A percentile compares a stretch with the other conserved stretches of the same genome.
Evolutionary conservation across 2,888 invertebrate species (phyloP).

Genomic region (Odontothrips loti): DNA sequence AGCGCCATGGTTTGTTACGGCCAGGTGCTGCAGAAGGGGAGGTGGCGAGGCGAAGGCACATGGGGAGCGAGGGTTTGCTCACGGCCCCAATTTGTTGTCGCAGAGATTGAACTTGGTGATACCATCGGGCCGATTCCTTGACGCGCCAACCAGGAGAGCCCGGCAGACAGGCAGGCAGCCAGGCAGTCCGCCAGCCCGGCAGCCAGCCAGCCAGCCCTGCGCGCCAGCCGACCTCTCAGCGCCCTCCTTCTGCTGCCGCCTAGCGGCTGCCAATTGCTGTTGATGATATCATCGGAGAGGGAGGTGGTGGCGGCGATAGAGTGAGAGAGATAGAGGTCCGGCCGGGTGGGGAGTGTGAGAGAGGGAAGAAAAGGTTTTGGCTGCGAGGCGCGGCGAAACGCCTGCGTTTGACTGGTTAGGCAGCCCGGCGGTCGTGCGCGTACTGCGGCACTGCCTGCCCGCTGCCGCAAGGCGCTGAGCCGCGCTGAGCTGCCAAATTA

Average conservation of each 20-base stretch:
- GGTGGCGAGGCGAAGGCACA: not conserved
- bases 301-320: not conserved
- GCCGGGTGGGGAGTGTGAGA: not conserved
- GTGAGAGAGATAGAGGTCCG: slow-evolving; percentile 1
- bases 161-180: too few relatives aligned
- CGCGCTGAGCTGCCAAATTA: too few relatives aligned
- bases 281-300: not conserved
- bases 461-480: too few relatives aligned
- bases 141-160: too few relatives aligned
- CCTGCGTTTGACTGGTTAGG: not conserved
- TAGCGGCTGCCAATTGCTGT: too few relatives aligned
- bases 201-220: too few relatives aligned
- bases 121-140: not conserved
- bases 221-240: too few relatives aligned
- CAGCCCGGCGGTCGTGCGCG: not conserved
- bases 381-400: not conserved
- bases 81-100: not conserved
- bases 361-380: not conserved
- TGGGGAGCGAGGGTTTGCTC: not conserved
- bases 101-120: not conserved
- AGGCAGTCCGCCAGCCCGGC: too few relatives aligned
- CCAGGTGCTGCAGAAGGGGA: not conserved
- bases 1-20: too few relatives aligned
- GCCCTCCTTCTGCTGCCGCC: too few relatives aligned
- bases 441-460: not conserved